These are phyloP conservation scores for Apamea monoglypha DNA, from an alignment of 2,888 invertebrate genomes.

Conservation along the genomic window DNA sequence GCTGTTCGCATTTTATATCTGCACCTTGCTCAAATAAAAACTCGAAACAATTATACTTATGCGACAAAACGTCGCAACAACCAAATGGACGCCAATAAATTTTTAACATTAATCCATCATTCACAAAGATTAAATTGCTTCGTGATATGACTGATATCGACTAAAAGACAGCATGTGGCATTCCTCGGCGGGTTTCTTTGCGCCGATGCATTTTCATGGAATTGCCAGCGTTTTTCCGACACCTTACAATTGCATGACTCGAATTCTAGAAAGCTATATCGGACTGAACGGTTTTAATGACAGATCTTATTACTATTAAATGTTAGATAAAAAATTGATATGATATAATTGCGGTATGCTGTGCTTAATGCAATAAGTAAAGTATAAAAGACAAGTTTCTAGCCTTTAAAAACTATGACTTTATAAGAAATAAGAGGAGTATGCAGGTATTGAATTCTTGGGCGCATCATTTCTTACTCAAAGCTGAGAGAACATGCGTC, in stretches of 20 bases:
- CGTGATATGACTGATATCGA: conserved; percentile 78
- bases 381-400: conserved; percentile 40
- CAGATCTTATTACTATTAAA: conserved; percentile 64
- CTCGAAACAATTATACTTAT: conserved; percentile 87
- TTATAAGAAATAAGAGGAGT: conserved; percentile 22
- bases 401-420: conserved; percentile 35
- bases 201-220: conserved; percentile 88
- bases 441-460: conserved; percentile 17
- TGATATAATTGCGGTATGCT: conserved; percentile 60
- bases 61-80: conserved; percentile 80
- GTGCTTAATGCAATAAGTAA: conserved; percentile 61
- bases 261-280: conserved; percentile 89
- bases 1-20: conserved; percentile 83
- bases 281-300: conserved; percentile 76
- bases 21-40: conserved; percentile 89
- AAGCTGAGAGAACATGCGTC: conserved; percentile 23
- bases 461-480: conserved; percentile 23
- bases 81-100: conserved; percentile 81
- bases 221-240: conserved; percentile 89
- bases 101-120: conserved; percentile 81
- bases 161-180: conserved; percentile 83
- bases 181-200: conserved; percentile 87
- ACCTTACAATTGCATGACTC: conserved; percentile 89
- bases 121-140: conserved; percentile 83
- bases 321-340: conserved; percentile 55